Evolutionary conservation across 2,888 invertebrate species (phyloP).

Genomic region (Pegoplata infirma): DNA sequence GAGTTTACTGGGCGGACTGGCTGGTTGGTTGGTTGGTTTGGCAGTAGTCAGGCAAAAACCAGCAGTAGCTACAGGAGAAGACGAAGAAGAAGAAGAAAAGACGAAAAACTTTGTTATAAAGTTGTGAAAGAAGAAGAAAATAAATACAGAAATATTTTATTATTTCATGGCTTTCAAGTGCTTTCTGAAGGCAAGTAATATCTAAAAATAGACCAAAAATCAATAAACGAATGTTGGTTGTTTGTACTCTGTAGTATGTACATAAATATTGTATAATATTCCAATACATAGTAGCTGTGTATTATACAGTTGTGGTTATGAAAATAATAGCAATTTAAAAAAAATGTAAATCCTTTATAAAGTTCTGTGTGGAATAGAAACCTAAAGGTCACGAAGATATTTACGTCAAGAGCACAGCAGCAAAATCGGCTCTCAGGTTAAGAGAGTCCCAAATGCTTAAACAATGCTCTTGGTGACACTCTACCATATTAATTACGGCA

Average conservation of each 20-base stretch:
- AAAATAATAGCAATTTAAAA: not conserved
- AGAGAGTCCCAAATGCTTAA: no score
- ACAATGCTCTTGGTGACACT: no score
- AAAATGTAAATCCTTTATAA: no score
- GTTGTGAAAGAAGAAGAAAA: constrained; percentile 46
- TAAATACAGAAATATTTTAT: constrained; percentile 52
- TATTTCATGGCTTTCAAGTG: constrained; percentile 65
- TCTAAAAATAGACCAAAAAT: constrained; percentile 76
- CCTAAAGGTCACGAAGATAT: no score
- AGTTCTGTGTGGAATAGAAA: no score
- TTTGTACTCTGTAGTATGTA: constrained; percentile 63
- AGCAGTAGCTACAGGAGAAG: constrained; percentile 14
- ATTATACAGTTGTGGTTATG: not conserved
- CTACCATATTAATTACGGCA: no score
- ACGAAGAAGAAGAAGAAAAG: constrained; percentile 24
- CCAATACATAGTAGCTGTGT: not conserved
- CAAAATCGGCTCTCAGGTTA: no score
- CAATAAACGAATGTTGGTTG: constrained; percentile 72
- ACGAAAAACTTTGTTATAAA: constrained; percentile 46
- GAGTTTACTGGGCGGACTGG: constrained; percentile 7
- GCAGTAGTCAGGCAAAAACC: constrained; percentile 9
- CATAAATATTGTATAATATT: constrained; percentile 20
- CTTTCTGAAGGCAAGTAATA: constrained; percentile 69
- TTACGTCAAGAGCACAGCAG: no score
- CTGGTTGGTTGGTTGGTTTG: constrained; percentile 17